Base-by-base conservation (phyloP, 35 echinoderm and acorn worm genomes). In the Lytechinus variegatus region DNA sequence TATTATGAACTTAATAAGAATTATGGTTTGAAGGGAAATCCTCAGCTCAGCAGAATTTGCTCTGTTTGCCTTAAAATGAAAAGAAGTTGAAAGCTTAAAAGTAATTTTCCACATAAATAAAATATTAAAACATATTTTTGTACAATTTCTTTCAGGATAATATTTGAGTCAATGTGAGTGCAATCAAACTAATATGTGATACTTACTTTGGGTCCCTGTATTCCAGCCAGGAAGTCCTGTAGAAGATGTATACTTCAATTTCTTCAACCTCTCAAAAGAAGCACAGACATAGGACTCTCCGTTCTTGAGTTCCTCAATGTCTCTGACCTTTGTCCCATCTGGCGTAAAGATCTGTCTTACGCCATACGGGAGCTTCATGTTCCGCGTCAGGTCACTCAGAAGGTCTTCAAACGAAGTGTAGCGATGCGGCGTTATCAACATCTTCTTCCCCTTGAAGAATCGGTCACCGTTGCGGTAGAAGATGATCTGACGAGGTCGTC, bases 391-490 rank as follows among this genome's bases (percentile, higher is more conserved):
- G 57, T 99, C 98, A 79, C 94, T 96, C 27, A 99, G 92, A 24
- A 99, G 96, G 33, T 92, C 97, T 71, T 97, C 96, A 87, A 98
- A 96, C 7, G 96, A 91, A 11, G 97, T 33, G 61, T 98, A 99
- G 1, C 96, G 94, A 53, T 99, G 97, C 7, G 98, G 98, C 14
- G 96, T 98, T 11, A 99, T 98, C 57, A 95, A 89, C 44, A 99
- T 57, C 61, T 96, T 96, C 95, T 99, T 99, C 27, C 98, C 98
- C 94, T 95, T 95, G 94, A 96, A 99, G 95, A 95, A 99, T 10
- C 94, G 89, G 94, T 99, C 98, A 52, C 98, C 98, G 54, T 99
- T 99, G 56, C 98, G 97, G 87, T 96, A 99, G 66, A 99, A 99
- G 54, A 94, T 86, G 29, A 99, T 95, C 27, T 99, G 95, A 27